Conservation (phyloP, 2,888 invertebrate species). For the Macropis europaea region DNA sequence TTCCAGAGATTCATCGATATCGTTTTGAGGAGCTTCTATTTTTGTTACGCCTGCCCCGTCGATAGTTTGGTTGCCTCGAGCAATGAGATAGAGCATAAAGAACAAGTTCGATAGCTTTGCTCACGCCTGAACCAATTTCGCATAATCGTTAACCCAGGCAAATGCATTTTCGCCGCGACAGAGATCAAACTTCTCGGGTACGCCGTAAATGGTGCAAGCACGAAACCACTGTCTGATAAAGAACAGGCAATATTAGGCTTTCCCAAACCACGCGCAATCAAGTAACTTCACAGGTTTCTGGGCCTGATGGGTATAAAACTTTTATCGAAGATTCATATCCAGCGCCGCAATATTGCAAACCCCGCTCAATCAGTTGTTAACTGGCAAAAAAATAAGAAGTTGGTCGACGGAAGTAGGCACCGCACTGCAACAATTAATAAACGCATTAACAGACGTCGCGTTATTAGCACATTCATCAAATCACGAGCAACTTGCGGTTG, state of each 20-base stretch:
- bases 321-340: slow-evolving; percentile 1
- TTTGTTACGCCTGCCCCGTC: neutral
- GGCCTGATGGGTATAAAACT: slow-evolving; percentile 3
- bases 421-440: neutral
- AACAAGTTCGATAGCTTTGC: neutral
- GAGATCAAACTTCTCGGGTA: neutral
- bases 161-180: neutral
- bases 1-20: neutral
- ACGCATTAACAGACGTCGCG: neutral
- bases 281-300: neutral
- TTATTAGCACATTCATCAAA: neutral
- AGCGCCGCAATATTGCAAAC: neutral
- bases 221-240: neutral
- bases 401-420: neutral
- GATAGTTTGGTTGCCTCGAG: slow-evolving; percentile 5
- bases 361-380: neutral
- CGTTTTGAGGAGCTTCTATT: neutral
- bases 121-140: neutral
- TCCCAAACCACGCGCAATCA: neutral
- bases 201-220: neutral
- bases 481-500: neutral
- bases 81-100: neutral
- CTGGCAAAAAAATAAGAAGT: neutral
- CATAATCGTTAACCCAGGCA: neutral
- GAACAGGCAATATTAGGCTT: neutral